Percentiles rank a stretch among this genome's conserved stretches.
Conservation (phyloP, 1,140 invertebrate genomes). For the Hylyphantes graminicola region DNA sequence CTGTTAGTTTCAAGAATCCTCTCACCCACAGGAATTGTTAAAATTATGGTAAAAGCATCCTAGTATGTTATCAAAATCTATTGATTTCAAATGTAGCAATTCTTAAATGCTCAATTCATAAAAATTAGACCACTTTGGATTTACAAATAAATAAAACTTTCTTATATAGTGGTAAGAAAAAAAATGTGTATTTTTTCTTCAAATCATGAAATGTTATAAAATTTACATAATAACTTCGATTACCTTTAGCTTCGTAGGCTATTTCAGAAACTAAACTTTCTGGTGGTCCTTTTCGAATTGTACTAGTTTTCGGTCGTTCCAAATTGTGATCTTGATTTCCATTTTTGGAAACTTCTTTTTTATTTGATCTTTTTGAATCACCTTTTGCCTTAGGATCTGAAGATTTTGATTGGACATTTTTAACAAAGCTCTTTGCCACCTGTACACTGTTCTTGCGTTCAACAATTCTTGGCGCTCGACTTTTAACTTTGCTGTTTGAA, state of each 20-base stretch:
- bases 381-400: background rate
- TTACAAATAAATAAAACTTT: background rate
- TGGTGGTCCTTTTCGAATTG: constrained; percentile 30
- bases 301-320: constrained; percentile 56
- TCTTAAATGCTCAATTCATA: too few species aligned
- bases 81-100: too few species aligned
- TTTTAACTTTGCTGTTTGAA: background rate
- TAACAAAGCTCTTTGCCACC: constrained; percentile 55
- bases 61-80: too few species aligned
- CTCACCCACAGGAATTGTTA: too few species aligned
- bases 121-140: background rate
- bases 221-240: background rate
- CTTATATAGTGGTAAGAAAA: background rate
- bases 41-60: too few species aligned
- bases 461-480: background rate
- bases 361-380: background rate
- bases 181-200: constrained; percentile 8
- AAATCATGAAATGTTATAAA: background rate
- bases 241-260: background rate
- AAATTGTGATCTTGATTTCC: background rate
- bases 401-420: constrained; percentile 17
- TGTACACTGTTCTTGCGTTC: constrained; percentile 29
- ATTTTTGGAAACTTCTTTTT: constrained; percentile 16
- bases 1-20: too few species aligned
- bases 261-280: background rate